Conservation (phyloP, 2,888 invertebrate species). For the Pheosia tremula region DNA sequence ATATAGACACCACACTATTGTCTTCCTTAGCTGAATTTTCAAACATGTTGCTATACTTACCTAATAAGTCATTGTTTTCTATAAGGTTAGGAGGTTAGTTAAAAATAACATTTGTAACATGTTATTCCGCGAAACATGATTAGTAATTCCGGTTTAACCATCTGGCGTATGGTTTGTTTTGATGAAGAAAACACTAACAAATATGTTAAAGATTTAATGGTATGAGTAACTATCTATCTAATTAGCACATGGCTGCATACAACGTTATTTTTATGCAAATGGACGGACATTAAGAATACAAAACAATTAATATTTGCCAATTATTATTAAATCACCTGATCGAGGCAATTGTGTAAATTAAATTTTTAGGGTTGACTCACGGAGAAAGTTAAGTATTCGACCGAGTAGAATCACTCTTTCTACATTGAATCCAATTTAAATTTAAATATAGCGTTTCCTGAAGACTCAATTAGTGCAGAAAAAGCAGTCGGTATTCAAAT, state of each 20-base stretch:
- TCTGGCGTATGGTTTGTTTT: constrained; percentile 12
- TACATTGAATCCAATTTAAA: too few relatives aligned
- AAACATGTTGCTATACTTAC: not conserved
- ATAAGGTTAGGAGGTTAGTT: constrained; percentile 32
- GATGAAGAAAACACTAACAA: not conserved
- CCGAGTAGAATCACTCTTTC: too few relatives aligned
- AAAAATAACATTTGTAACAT: constrained; percentile 29
- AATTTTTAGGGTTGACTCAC: too few relatives aligned
- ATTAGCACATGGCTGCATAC: not conserved
- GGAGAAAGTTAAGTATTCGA: too few relatives aligned
- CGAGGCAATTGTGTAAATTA: too few relatives aligned
- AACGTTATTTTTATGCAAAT: not conserved
- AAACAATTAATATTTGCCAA: too few relatives aligned
- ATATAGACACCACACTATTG: constrained; percentile 37
- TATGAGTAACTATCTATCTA: not conserved
- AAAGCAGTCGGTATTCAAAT: not conserved
- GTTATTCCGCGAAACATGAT: constrained; percentile 25
- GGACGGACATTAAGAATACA: not conserved
- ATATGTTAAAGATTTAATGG: not conserved
- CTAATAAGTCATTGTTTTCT: constrained; percentile 2
- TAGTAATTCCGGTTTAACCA: constrained; percentile 22
- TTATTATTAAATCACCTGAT: too few relatives aligned
- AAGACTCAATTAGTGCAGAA: not conserved
- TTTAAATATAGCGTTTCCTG: too few relatives aligned
- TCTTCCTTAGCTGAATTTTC: constrained; percentile 19